Evolutionary conservation across 1,140 invertebrate genomes (phyloP), one percentile per base, ranked within the genome.

Genomic region (Heliconius melpomene): DNA sequence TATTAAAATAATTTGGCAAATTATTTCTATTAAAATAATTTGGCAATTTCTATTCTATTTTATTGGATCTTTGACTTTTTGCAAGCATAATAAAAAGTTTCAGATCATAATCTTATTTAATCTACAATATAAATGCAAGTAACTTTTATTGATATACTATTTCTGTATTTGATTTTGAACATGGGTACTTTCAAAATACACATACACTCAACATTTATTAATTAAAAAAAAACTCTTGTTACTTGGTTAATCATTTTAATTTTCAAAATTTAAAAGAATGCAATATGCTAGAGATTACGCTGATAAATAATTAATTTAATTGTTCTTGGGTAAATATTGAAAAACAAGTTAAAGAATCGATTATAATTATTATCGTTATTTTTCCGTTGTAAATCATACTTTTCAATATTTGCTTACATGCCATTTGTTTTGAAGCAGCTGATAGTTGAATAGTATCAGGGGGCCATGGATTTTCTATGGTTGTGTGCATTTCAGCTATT

Each of bases 401-500:
- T 23, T 57, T 57, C n/a, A 23, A 23, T 57, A 57, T 23, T 57
- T 57, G 20, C 54, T 57, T 23, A n/a, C 54, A 57, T 23, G 20
- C 54, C n/a, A 72, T 3, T 18, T 38, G 32, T 72, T 52, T 36
- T 20, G 29, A 79, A 78, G 74, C 80, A 81, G 80, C 80, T 81
- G 80, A 74, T 72, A 78, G 80, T 81, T 81, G 80, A 81, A 38
- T 36, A 60, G 77, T 52, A 76, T 40, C 29, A 78, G 79, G 80
- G 80, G 80, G 80, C 80, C 80, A 81, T 81, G 80, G 70, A 60
- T 20, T 78, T 66, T 66, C 23, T 66, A 66, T 66, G 23, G 60
- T 66, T 66, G n/a, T 60, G 8, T n/a, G 26, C n/a, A 60, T 23
- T 60, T 23, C 8, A 60, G n/a, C 7, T 60, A 60, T 60, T 60